phyloP scores from a whole-genome alignment of 2,888 invertebrate species.

The Fragum sueziense region DNA sequence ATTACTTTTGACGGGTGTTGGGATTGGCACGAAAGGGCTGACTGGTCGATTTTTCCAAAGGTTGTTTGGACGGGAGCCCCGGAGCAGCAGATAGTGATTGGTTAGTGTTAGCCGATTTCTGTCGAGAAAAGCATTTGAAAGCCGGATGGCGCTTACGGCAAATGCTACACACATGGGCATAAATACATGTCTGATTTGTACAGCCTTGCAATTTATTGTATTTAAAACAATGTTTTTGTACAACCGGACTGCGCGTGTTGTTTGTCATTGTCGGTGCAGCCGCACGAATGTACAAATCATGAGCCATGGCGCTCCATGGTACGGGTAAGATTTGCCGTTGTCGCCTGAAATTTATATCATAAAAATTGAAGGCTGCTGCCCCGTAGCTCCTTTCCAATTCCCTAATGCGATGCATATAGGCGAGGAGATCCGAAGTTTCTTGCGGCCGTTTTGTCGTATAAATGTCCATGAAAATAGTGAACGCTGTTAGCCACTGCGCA shows the following conservation, averaged over 20 bases:
- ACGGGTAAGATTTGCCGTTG: neutral
- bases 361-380: constrained; percentile 30
- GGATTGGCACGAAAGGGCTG: constrained; percentile 7
- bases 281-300: constrained; percentile 8
- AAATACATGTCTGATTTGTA: neutral
- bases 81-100: neutral
- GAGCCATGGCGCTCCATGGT: constrained; percentile 21
- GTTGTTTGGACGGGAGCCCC: too few relatives aligned
- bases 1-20: constrained; percentile 32
- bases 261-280: neutral
- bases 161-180: constrained; percentile 12
- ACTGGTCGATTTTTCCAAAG: neutral
- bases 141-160: constrained; percentile 32
- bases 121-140: constrained; percentile 19
- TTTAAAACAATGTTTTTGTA: constrained; percentile 1
- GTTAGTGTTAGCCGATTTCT: neutral
- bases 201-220: constrained; percentile 33
- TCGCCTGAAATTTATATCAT: constrained; percentile 16
- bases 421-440: constrained; percentile 3
- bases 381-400: constrained; percentile 28
- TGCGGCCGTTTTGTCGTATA: neutral
- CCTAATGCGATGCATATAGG: constrained; percentile 16
- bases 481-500: constrained; percentile 1
- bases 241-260: neutral
- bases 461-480: constrained; percentile 32